Conservation (phyloP, 2,113 vertebrate species). For the Cinclus cinclus region DNA sequence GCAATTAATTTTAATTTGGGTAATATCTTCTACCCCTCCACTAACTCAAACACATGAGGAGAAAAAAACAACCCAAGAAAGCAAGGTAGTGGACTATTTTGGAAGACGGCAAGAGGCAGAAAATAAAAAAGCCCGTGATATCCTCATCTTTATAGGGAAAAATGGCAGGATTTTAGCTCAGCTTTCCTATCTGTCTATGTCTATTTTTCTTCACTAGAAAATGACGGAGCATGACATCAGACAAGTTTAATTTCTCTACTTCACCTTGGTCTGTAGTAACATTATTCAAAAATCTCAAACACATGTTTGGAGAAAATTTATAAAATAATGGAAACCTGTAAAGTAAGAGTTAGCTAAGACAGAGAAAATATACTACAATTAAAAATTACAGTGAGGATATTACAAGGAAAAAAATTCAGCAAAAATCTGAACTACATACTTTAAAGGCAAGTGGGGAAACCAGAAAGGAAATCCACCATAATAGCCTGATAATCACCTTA, state of each 20-base stretch:
- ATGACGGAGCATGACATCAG: neutral
- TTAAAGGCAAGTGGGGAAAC: neutral
- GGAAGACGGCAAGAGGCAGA: neutral
- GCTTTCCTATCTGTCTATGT: neutral
- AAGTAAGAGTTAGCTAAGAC: neutral
- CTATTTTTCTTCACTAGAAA: neutral
- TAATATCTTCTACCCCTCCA: neutral
- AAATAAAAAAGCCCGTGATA: neutral
- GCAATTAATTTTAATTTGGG: neutral
- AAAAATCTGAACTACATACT: neutral
- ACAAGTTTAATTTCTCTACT: neutral
- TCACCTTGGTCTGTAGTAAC: neutral
- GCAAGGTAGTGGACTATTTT: neutral
- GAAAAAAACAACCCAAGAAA: neutral
- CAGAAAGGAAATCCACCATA: constrained; percentile 9
- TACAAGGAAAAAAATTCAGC: neutral
- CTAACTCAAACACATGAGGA: neutral
- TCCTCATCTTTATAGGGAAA: neutral
- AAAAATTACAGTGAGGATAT: neutral
- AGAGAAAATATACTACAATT: neutral
- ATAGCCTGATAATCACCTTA: constrained; percentile 57
- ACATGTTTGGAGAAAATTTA: neutral
- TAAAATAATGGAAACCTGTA: neutral
- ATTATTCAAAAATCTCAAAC: neutral
- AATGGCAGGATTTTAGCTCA: neutral